Base-by-base conservation (phyloP, 2,888 invertebrate genomes). In the Hypomecis punctinalis region DNA sequence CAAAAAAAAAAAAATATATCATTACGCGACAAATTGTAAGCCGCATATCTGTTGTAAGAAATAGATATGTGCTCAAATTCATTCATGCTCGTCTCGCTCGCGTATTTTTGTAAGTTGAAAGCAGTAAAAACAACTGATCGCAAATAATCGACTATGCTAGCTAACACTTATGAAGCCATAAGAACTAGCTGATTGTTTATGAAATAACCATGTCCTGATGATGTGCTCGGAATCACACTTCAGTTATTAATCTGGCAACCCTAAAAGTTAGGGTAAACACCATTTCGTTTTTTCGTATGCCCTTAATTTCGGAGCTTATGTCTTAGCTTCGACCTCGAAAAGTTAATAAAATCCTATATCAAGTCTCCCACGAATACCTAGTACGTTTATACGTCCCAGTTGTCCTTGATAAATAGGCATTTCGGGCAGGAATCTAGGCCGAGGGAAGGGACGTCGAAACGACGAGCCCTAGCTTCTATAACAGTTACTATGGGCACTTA, bases 391-490 rank as follows among this genome's bases (percentile, higher is more conserved):
- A 63, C 67, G 61, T 61, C 68, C 69, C 72, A 66, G 69, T 60
- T 75, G 83, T 76, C 86, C 85, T 87, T 84, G 84, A 75, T 79
- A 73, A 73, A 61, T 77, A 83, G 84, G 78, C 80, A 81, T 83
- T 86, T 85, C 71, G 75, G 80, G 72, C 74, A 73, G 70, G 80
- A 83, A 87, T 86, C 81, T 86, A 87, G 87, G 86, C 83, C 86
- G 70, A 66, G 75, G 79, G 78, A 79, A 81, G 80, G 81, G 82
- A 81, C 78, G 79, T 76, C 78, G 72, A 69, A 73, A 64, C 66
- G 67, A 59, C 67, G 48, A 42, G 56, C 47, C 57, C 33, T 48
- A 54, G 55, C 33, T 45, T 37, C 8, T 13, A 6, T 33, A n/a
- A 40, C 23, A 66, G 61, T 66, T 46, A 48, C 53, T 66, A 45